phyloP scores from a whole-genome alignment of 2,113 vertebrate species.

The Suricata suricatta region DNA sequence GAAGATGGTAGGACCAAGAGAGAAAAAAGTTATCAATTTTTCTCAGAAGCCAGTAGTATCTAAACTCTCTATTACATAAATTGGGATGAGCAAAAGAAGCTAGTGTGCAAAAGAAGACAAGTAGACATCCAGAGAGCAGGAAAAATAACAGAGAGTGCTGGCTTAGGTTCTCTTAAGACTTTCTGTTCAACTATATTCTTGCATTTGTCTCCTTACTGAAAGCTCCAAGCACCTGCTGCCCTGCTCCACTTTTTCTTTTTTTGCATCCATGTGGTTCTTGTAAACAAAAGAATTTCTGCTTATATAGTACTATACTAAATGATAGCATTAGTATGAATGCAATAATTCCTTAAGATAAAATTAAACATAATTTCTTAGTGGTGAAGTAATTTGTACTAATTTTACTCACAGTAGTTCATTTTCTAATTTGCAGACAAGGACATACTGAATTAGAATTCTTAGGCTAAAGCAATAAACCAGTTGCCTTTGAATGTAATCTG shows the following conservation, averaged over 20 bases:
- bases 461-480: background rate
- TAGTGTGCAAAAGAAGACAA: background rate
- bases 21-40: background rate
- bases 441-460: background rate
- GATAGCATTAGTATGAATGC: background rate
- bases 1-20: background rate
- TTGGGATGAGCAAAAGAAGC: background rate
- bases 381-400: background rate
- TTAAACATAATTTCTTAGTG: background rate
- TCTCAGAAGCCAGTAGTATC: background rate
- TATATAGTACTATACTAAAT: background rate
- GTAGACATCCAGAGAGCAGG: background rate
- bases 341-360: constrained; percentile 11
- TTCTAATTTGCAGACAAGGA: background rate
- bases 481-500: background rate
- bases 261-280: background rate
- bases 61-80: background rate
- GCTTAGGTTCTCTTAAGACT: background rate
- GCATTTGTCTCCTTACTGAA: background rate
- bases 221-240: background rate
- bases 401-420: background rate
- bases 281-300: background rate
- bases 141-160: background rate
- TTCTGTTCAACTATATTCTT: background rate
- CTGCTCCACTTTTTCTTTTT: background rate